phyloP scores from a whole-genome alignment of 2,113 vertebrate species.

The Benitochromis conjunctus region DNA sequence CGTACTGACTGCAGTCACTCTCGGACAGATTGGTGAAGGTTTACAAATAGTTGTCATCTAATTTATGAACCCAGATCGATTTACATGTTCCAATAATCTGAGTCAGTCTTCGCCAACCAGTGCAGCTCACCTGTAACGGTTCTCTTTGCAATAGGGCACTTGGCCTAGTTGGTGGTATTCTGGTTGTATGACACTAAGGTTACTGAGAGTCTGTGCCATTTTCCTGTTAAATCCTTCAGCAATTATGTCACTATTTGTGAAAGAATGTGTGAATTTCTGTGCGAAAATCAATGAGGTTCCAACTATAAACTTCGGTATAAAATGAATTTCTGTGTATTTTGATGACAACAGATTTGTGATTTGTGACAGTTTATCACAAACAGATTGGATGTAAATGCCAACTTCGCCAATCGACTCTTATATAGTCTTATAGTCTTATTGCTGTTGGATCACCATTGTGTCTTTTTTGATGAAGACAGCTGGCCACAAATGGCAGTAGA shows the following conservation, averaged over 20 bases:
- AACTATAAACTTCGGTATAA: neutral
- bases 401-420: neutral
- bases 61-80: neutral
- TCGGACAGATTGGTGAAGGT: neutral
- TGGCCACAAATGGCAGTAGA: neutral
- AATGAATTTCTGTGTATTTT: neutral
- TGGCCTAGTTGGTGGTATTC: neutral
- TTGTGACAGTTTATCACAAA: neutral
- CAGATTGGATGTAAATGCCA: neutral
- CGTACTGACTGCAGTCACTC: neutral
- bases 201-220: neutral
- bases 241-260: neutral
- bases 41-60: neutral
- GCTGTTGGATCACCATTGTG: neutral
- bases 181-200: neutral
- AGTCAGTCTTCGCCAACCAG: neutral
- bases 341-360: neutral
- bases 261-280: neutral
- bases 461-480: neutral
- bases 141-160: neutral
- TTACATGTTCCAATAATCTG: neutral
- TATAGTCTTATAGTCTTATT: neutral
- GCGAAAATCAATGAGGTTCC: neutral
- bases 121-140: neutral
- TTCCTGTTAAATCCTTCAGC: neutral